Percentiles rank a stretch among this genome's conserved stretches.
phyloP scores from a whole-genome alignment of 2,888 invertebrate genomes.

The Lasioglossum calceatum region DNA sequence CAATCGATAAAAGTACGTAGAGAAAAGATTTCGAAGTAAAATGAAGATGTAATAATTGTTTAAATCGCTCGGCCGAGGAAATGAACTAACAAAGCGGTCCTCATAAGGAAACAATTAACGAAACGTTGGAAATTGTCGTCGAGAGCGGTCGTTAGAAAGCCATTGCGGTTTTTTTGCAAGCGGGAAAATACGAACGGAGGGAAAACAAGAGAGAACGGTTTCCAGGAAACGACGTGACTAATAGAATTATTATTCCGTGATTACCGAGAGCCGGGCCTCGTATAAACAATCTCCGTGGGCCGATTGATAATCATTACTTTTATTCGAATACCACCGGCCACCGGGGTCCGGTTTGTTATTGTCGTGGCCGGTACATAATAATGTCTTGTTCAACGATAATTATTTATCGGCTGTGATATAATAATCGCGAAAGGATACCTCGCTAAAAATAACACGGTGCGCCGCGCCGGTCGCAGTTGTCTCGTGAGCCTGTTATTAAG shows the following conservation, averaged over 20 bases:
- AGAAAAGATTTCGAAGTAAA: not conserved
- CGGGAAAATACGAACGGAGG: not conserved
- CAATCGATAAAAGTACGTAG: not conserved
- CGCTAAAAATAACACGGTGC: slow-evolving; percentile 33
- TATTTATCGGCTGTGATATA: slow-evolving; percentile 54
- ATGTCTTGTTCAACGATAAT: slow-evolving; percentile 40
- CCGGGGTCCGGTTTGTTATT: slow-evolving; percentile 14
- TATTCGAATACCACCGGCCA: not conserved
- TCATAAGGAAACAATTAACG: slow-evolving; percentile 40
- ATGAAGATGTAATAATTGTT: not conserved
- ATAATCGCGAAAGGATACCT: slow-evolving; percentile 37
- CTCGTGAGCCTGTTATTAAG: slow-evolving; percentile 34
- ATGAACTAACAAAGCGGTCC: not conserved
- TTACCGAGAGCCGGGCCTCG: not conserved
- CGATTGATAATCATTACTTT: slow-evolving; percentile 14
- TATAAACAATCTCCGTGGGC: slow-evolving; percentile 7
- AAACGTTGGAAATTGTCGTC: slow-evolving; percentile 11
- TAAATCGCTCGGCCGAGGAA: not conserved
- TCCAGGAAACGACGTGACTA: slow-evolving; percentile 35
- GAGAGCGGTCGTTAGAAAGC: slow-evolving; percentile 33
- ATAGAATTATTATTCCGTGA: slow-evolving; percentile 26
- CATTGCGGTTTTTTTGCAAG: slow-evolving; percentile 30
- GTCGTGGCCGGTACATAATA: slow-evolving; percentile 22
- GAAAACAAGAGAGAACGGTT: slow-evolving; percentile 1
- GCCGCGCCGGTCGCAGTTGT: slow-evolving; percentile 7